Conservation (phyloP, 2,888 invertebrate genomes). For the Xestia rhomboidea region DNA sequence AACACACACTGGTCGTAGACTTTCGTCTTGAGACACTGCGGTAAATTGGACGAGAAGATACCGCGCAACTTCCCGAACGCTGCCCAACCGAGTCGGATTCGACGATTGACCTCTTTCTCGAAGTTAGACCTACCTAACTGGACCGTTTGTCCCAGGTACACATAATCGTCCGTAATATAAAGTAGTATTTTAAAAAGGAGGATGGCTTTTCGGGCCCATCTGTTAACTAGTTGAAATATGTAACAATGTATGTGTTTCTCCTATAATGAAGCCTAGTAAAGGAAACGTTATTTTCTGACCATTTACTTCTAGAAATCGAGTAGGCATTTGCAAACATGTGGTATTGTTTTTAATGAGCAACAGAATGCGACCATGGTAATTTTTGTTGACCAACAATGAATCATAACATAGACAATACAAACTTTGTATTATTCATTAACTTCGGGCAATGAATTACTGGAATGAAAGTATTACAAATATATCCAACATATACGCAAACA, state of each 20-base stretch:
- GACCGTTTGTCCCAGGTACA: too few relatives aligned
- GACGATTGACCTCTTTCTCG: too few relatives aligned
- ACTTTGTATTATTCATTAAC: constrained; percentile 1
- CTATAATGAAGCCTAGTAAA: not conserved
- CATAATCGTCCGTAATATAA: too few relatives aligned
- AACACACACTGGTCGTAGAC: too few relatives aligned
- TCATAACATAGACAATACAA: constrained; percentile 10
- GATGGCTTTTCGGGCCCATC: too few relatives aligned
- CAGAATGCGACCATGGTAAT: not conserved
- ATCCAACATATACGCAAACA: not conserved
- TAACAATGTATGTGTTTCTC: too few relatives aligned
- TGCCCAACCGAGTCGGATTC: too few relatives aligned
- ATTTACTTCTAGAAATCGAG: not conserved
- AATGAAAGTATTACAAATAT: constrained; percentile 19
- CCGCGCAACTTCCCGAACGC: too few relatives aligned
- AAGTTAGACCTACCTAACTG: too few relatives aligned
- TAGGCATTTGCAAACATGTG: not conserved
- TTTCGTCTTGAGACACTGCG: too few relatives aligned
- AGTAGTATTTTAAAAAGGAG: too few relatives aligned
- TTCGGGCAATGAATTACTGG: constrained; percentile 9
- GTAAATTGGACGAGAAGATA: too few relatives aligned
- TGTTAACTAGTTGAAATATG: not conserved
- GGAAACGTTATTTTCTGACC: not conserved
- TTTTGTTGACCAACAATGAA: constrained; percentile 21
- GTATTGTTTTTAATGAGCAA: constrained; percentile 4